phyloP scores from a whole-genome alignment of 2,888 invertebrate genomes.

The Scaptomyza tumidula region DNA sequence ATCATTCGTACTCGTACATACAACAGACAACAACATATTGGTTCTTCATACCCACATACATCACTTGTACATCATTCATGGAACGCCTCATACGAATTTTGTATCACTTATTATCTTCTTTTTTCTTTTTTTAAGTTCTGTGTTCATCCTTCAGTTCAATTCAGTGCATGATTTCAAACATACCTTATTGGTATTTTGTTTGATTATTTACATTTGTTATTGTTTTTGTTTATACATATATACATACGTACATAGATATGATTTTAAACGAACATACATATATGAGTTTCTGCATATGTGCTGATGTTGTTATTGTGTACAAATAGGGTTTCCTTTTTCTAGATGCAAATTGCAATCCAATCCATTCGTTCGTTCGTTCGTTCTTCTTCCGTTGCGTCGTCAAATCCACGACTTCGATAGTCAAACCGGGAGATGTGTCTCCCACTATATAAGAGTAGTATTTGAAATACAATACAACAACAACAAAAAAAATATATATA shows the following conservation, averaged over 20 bases:
- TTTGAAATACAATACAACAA: constrained; percentile 21
- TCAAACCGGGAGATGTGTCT: constrained; percentile 60
- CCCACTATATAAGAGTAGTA: constrained; percentile 15
- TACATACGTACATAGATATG: constrained; percentile 8
- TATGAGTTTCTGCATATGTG: constrained; percentile 24
- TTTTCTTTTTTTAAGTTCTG: constrained; percentile 16
- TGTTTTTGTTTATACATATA: not conserved
- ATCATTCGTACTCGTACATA: constrained; percentile 51
- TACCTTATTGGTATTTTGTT: constrained; percentile 33
- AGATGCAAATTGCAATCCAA: constrained; percentile 38
- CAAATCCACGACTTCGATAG: constrained; percentile 77
- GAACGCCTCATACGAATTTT: constrained; percentile 39
- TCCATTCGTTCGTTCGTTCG: constrained; percentile 30
- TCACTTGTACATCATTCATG: constrained; percentile 38
- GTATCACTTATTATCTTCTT: not conserved
- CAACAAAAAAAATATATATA: constrained; percentile 10
- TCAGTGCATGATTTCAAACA: constrained; percentile 25
- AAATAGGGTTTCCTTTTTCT: constrained; percentile 28
- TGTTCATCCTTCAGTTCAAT: no score
- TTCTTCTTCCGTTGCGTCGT: constrained; percentile 63
- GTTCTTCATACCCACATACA: constrained; percentile 37
- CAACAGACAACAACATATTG: constrained; percentile 46
- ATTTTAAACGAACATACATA: constrained; percentile 22
- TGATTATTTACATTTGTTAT: constrained; percentile 12
- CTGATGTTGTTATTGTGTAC: constrained; percentile 7